A percentile compares a stretch with the other conserved stretches of the same genome.
phyloP scores from a whole-genome alignment of 2,888 invertebrate species.

The Xylota segnis region DNA sequence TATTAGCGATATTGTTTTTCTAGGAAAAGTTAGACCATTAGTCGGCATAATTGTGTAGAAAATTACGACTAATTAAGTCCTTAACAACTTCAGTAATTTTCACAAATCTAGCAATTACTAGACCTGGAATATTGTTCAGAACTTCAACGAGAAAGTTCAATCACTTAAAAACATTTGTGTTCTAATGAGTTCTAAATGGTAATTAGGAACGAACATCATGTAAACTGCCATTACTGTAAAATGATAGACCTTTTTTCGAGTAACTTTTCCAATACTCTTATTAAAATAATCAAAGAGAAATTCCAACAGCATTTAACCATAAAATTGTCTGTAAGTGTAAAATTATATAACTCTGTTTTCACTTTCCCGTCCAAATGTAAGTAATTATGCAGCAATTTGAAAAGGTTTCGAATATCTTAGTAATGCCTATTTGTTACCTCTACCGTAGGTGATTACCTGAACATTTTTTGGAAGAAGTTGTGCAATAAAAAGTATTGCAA shows the following conservation, averaged over 20 bases:
- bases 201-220: slow-evolving; percentile 8
- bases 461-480: slow-evolving; percentile 35
- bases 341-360: slow-evolving; percentile 13
- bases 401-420: slow-evolving; percentile 8
- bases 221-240: slow-evolving; percentile 31
- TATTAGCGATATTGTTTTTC: background rate
- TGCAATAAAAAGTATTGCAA: slow-evolving; percentile 24
- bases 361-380: slow-evolving; percentile 8
- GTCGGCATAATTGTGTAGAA: no score
- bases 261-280: slow-evolving; percentile 12
- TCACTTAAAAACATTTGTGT: background rate
- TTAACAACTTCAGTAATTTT: no score
- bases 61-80: no score
- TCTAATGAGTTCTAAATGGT: slow-evolving; percentile 50
- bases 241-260: background rate
- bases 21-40: no score
- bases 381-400: background rate
- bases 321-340: background rate
- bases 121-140: background rate
- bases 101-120: background rate
- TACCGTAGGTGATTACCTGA: slow-evolving; percentile 23
- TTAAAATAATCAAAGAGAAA: background rate
- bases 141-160: background rate
- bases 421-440: background rate
- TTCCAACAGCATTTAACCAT: slow-evolving; percentile 21